Percentiles rank a stretch among this genome's conserved stretches.
These are phyloP conservation scores for Brienomyrus brachyistius DNA, from an alignment of 2,113 vertebrate genomes.

Conservation along the genomic window DNA sequence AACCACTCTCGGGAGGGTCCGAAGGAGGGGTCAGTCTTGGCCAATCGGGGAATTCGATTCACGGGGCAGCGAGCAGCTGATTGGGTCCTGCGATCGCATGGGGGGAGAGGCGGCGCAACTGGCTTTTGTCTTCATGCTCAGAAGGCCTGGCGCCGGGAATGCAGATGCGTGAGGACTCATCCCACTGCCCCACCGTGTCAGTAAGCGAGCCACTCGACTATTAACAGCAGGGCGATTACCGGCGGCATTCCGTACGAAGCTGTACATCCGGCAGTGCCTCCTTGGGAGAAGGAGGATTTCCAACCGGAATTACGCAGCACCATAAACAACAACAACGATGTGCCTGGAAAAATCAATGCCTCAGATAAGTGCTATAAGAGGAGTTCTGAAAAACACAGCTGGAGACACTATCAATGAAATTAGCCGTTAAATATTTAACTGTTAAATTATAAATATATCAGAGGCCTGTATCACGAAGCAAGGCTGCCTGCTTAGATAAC, in stretches of 20 bases:
- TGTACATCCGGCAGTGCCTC: neutral
- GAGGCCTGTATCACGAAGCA: neutral
- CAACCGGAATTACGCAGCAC: neutral
- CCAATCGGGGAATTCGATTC: neutral
- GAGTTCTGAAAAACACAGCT: neutral
- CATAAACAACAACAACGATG: neutral
- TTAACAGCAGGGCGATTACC: neutral
- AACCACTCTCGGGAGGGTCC: neutral
- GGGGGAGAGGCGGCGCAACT: neutral
- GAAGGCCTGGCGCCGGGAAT: neutral
- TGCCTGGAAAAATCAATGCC: neutral
- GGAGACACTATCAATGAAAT: neutral
- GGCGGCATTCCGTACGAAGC: neutral
- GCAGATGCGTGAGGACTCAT: neutral
- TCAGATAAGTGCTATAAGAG: neutral
- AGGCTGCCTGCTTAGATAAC: neutral
- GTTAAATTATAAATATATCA: neutral
- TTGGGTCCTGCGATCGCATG: neutral
- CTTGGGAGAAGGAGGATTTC: neutral
- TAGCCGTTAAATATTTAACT: neutral
- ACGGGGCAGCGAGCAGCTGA: neutral
- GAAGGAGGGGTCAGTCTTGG: neutral
- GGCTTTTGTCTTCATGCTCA: neutral
- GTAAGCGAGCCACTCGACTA: neutral
- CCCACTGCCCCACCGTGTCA: neutral